phyloP scores from a whole-genome alignment of 2,888 invertebrate species.

The Empis stercorea region DNA sequence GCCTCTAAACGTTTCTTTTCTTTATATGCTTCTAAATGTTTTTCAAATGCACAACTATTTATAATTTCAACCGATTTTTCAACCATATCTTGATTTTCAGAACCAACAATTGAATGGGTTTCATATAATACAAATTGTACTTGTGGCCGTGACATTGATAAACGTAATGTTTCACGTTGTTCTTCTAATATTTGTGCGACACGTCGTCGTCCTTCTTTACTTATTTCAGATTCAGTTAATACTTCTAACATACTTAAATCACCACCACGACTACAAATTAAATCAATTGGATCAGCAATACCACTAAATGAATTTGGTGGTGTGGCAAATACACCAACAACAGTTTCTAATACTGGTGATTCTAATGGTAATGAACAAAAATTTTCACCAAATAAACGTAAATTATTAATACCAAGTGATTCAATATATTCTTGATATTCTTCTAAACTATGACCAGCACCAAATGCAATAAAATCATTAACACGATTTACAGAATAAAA shows the following conservation, averaged over 20 bases:
- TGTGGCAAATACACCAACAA: conserved; percentile 54
- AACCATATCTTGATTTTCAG: conserved; percentile 65
- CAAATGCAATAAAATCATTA: conserved; percentile 47
- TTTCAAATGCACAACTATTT: conserved; percentile 54
- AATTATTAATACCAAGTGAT: conserved; percentile 52
- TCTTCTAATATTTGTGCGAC: conserved; percentile 58
- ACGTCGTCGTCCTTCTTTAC: conserved; percentile 45
- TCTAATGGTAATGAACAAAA: conserved; percentile 40
- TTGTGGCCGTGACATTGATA: conserved; percentile 67
- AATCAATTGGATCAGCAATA: conserved; percentile 63
- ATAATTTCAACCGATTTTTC: conserved; percentile 52
- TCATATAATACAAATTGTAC: conserved; percentile 71
- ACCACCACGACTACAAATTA: conserved; percentile 68
- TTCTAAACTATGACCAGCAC: conserved; percentile 39
- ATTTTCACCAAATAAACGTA: conserved; percentile 38
- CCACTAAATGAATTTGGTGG: conserved; percentile 74
- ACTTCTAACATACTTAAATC: conserved; percentile 63
- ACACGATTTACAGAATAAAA: conserved; percentile 45
- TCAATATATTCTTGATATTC: conserved; percentile 58
- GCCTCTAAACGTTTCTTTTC: conserved; percentile 29
- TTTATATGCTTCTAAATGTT: conserved; percentile 42
- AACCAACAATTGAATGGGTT: conserved; percentile 62
- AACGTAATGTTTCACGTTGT: conserved; percentile 58
- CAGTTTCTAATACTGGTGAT: conserved; percentile 43
- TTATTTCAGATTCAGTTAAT: conserved; percentile 54